A percentile compares a stretch with the other conserved stretches of the same genome.
Conservation (phyloP, 1,140 invertebrate species). For the Chymomyza costata region DNA sequence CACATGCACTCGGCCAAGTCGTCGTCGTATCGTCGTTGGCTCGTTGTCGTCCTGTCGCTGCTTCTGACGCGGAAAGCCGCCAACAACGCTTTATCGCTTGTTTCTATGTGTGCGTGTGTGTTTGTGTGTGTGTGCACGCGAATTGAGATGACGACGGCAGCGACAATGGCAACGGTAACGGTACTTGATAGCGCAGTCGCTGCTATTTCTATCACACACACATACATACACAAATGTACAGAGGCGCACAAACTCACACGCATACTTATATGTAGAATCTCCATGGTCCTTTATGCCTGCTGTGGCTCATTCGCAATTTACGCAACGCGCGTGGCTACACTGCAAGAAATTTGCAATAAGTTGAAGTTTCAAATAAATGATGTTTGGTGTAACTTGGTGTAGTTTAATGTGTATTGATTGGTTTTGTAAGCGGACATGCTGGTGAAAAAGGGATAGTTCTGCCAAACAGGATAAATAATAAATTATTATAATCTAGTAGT, state of each 20-base stretch:
- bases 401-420: no score
- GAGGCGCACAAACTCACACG: conserved; percentile 4
- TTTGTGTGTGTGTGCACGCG: conserved; percentile 38
- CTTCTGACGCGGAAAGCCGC: conserved; percentile 38
- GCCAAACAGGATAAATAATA: no score
- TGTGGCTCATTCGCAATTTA: no score
- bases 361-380: no score
- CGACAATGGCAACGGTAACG: conserved; percentile 14
- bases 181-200: conserved; percentile 23
- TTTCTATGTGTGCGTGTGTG: conserved; percentile 24
- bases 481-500: no score
- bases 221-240: conserved; percentile 2
- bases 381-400: no score
- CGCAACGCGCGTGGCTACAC: no score
- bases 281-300: no score
- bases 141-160: conserved; percentile 66
- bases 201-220: conserved; percentile 16
- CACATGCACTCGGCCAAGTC: conserved; percentile 42
- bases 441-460: no score
- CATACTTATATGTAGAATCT: no score
- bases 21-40: conserved; percentile 19
- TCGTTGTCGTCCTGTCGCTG: conserved; percentile 33
- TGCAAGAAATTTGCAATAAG: no score
- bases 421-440: no score
- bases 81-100: conserved; percentile 24